Percentiles rank a stretch among this genome's conserved stretches.
These are phyloP conservation scores for Oryzias sinensis DNA, from an alignment of 2,797 vertebrate species.

Conservation along the genomic window DNA sequence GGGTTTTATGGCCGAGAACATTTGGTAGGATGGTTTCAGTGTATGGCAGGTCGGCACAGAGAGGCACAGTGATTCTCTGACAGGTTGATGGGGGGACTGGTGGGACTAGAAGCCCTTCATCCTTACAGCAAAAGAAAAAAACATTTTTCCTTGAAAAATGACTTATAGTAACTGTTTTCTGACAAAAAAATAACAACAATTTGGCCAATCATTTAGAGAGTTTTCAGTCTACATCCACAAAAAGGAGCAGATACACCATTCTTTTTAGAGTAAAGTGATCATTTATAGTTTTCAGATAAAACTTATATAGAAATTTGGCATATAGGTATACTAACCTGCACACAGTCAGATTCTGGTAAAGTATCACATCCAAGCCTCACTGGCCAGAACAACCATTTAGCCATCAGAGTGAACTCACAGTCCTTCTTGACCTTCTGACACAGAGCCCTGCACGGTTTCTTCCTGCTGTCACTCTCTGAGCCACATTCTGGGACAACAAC, in stretches of 20 bases:
- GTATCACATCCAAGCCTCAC: conserved; percentile 33
- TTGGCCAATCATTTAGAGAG: too few species aligned
- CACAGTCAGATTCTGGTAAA: conserved; percentile 53
- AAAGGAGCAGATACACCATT: too few species aligned
- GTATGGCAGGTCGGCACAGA: conserved; percentile 56
- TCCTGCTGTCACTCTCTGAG: conserved; percentile 19
- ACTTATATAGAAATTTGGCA: too few species aligned
- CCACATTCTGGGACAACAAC: conserved; percentile 57
- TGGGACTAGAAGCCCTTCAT: background rate
- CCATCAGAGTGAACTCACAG: conserved; percentile 42
- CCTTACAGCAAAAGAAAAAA: conserved; percentile 17
- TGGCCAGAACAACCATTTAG: conserved; percentile 50
- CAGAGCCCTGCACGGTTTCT: conserved; percentile 56
- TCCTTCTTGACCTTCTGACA: conserved; percentile 63
- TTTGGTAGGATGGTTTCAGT: conserved; percentile 63
- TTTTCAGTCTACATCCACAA: too few species aligned
- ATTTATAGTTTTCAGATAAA: too few species aligned
- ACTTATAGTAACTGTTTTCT: too few species aligned
- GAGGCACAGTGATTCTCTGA: conserved; percentile 38
- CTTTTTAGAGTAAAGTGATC: too few species aligned
- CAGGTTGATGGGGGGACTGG: conserved; percentile 24
- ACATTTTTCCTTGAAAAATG: background rate
- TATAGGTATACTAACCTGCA: conserved; percentile 28
- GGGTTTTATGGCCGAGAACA: conserved; percentile 37
- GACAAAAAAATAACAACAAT: too few species aligned